Conservation (phyloP, 2,888 invertebrate species). For the Sminthurides aquaticus region DNA sequence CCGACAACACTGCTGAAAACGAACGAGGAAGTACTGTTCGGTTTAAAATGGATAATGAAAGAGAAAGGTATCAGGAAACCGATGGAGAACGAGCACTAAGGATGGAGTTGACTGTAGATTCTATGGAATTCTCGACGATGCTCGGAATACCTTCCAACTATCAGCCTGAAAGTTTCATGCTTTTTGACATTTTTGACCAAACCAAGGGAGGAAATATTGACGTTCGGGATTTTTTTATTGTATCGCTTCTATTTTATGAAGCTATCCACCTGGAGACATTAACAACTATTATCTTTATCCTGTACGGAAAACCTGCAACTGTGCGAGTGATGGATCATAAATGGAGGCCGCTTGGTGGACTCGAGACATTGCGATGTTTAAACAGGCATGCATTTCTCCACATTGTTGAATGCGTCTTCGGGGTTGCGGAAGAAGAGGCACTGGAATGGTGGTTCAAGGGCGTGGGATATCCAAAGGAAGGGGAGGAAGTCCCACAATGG, state of each 20-base stretch:
- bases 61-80: no score
- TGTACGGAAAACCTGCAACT: neutral
- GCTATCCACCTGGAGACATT: neutral
- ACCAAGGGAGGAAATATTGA: neutral
- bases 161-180: neutral
- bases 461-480: neutral
- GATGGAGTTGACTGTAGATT: no score
- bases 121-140: neutral
- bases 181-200: neutral
- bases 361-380: no score
- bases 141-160: neutral
- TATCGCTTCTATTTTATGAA: neutral
- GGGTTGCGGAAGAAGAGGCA: neutral
- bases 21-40: neutral
- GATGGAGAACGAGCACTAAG: no score
- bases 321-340: no score
- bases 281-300: neutral
- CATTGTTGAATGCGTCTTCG: neutral
- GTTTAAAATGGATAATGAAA: neutral
- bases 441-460: neutral
- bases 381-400: neutral
- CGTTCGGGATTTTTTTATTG: neutral
- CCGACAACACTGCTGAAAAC: neutral
- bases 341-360: no score
- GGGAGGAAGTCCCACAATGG: neutral